These are phyloP conservation scores for Conus ventricosus DNA, from an alignment of 1,140 invertebrate species.

Conservation along the genomic window DNA sequence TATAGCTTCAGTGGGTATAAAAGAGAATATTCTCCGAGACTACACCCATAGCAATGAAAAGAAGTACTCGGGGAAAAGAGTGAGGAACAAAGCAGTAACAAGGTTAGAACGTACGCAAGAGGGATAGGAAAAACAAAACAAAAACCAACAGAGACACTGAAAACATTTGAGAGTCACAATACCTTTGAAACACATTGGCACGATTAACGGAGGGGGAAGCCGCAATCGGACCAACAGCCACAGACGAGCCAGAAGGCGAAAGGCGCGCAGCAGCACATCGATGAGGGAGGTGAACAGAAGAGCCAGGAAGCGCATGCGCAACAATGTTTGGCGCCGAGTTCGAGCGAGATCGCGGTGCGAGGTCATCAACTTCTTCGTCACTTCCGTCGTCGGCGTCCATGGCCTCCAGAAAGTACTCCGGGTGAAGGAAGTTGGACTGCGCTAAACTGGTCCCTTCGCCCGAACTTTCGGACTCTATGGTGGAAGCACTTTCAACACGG, in stretches of 20 bases:
- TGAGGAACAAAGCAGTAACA: neutral
- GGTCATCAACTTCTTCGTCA: neutral
- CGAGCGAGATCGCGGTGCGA: slow-evolving; percentile 22
- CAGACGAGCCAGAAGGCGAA: slow-evolving; percentile 24
- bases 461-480: slow-evolving; percentile 14
- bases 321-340: slow-evolving; percentile 28
- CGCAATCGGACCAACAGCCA: slow-evolving; percentile 19
- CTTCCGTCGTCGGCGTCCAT: neutral
- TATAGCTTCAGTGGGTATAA: neutral
- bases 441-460: neutral
- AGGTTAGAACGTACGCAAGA: neutral
- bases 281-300: slow-evolving; percentile 8
- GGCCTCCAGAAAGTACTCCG: neutral
- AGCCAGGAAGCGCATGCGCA: slow-evolving; percentile 24
- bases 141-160: neutral
- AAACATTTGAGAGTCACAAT: slow-evolving; percentile 8
- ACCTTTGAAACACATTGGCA: slow-evolving; percentile 28
- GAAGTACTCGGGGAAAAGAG: neutral
- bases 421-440: slow-evolving; percentile 13
- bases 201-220: slow-evolving; percentile 23
- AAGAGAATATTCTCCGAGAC: neutral
- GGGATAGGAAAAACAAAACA: neutral
- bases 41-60: neutral
- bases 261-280: neutral
- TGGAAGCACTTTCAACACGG: slow-evolving; percentile 29